Evolutionary conservation across 1,140 invertebrate genomes (phyloP).

Genomic region (Solenopsis fugax): DNA sequence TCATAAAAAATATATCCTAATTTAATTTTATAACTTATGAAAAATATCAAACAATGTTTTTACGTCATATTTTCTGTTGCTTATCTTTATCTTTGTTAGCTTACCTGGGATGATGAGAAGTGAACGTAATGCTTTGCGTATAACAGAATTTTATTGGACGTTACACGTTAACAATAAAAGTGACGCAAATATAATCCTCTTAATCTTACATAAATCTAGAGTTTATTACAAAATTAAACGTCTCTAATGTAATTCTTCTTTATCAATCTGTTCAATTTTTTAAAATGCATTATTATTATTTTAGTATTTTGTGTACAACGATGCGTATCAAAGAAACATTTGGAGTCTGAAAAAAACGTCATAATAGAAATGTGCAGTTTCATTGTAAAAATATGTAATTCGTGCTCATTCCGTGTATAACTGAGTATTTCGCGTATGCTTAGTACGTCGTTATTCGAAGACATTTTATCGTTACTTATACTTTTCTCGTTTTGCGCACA

Average conservation of each 20-base stretch:
- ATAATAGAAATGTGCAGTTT: slow-evolving; percentile 59
- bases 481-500: slow-evolving; percentile 13
- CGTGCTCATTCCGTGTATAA: slow-evolving; percentile 29
- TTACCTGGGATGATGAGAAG: neutral
- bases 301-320: slow-evolving; percentile 37
- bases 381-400: slow-evolving; percentile 74
- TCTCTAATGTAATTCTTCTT: slow-evolving; percentile 49
- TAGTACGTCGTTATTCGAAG: neutral
- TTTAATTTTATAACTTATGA: neutral
- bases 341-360: slow-evolving; percentile 40
- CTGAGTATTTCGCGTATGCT: neutral
- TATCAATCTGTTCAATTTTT: slow-evolving; percentile 46
- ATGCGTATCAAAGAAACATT: slow-evolving; percentile 65
- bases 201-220: slow-evolving; percentile 69
- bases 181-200: slow-evolving; percentile 69
- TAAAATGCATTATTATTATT: slow-evolving; percentile 66
- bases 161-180: slow-evolving; percentile 75
- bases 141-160: slow-evolving; percentile 76
- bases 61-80: neutral
- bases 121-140: slow-evolving; percentile 56
- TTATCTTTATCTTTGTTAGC: neutral
- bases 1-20: neutral
- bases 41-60: neutral
- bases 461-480: slow-evolving; percentile 40
- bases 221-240: slow-evolving; percentile 74